A percentile compares a stretch with the other conserved stretches of the same genome.
Conservation (phyloP, 2,113 vertebrate genomes). For the Ploceus nigricollis region DNA sequence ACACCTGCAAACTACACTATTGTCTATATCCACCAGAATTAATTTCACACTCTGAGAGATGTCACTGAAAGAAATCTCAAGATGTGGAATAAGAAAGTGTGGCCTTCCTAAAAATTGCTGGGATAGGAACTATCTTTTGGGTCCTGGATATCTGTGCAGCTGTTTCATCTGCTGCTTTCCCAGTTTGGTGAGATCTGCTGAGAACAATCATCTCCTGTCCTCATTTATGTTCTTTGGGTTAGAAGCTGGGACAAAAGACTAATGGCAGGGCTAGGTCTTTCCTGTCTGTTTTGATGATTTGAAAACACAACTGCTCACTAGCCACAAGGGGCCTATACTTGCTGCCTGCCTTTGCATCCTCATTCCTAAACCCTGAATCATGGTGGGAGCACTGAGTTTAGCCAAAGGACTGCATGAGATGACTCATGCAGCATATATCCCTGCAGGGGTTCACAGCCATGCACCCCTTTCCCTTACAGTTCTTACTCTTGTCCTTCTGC, state of each 20-base stretch:
- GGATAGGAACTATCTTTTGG: background rate
- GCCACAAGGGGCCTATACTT: background rate
- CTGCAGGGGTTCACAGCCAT: background rate
- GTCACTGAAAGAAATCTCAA: background rate
- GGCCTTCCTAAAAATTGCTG: background rate
- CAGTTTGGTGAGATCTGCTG: background rate
- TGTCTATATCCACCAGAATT: background rate
- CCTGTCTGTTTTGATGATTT: background rate
- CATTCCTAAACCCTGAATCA: background rate
- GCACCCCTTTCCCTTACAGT: rapidly evolving
- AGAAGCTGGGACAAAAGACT: background rate
- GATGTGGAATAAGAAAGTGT: background rate
- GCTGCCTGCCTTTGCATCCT: background rate
- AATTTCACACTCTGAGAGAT: background rate
- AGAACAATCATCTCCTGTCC: background rate
- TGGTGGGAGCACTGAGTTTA: background rate
- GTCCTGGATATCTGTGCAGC: background rate
- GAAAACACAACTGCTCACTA: background rate
- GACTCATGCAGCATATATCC: background rate
- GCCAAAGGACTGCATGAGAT: background rate
- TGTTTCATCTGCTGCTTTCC: background rate
- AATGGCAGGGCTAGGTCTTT: background rate
- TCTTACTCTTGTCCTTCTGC: background rate
- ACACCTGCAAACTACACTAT: background rate
- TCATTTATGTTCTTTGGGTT: background rate